phyloP scores from a whole-genome alignment of 1,140 invertebrate species.

The Oryctes rhinoceros region DNA sequence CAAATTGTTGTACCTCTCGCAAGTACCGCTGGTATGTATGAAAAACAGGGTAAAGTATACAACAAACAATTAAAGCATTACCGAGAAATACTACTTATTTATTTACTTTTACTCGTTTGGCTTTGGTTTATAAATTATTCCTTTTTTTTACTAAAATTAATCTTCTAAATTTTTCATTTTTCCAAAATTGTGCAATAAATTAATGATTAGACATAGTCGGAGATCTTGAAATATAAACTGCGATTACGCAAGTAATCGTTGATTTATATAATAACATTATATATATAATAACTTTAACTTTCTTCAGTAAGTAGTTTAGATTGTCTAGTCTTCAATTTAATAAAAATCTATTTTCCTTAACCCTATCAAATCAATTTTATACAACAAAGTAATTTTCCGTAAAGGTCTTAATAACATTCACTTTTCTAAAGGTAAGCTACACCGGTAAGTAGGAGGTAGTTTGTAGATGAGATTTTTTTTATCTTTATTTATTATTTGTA shows the following conservation, averaged over 20 bases:
- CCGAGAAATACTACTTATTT: not conserved
- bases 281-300: too few species aligned
- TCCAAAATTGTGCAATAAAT: not conserved
- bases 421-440: conserved; percentile 32
- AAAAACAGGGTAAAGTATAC: conserved; percentile 32
- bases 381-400: conserved; percentile 36
- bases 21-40: conserved; percentile 67
- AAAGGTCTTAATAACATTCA: conserved; percentile 37
- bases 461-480: conserved; percentile 15
- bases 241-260: not conserved
- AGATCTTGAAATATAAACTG: not conserved
- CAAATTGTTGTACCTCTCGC: conserved; percentile 67
- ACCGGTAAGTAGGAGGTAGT: conserved; percentile 30
- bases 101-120: conserved; percentile 10
- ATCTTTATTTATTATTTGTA: conserved; percentile 26
- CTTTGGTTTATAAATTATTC: not conserved
- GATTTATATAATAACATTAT: not conserved
- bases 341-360: conserved; percentile 33
- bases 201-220: not conserved
- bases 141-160: not conserved
- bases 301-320: conserved; percentile 10
- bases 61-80: conserved; percentile 2
- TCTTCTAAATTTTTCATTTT: conserved; percentile 7
- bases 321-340: not conserved
- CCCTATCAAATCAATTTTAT: conserved; percentile 20